A percentile compares a stretch with the other conserved stretches of the same genome.
phyloP scores from a whole-genome alignment of 2,797 vertebrate genomes.

The Tiaroga cobitis region DNA sequence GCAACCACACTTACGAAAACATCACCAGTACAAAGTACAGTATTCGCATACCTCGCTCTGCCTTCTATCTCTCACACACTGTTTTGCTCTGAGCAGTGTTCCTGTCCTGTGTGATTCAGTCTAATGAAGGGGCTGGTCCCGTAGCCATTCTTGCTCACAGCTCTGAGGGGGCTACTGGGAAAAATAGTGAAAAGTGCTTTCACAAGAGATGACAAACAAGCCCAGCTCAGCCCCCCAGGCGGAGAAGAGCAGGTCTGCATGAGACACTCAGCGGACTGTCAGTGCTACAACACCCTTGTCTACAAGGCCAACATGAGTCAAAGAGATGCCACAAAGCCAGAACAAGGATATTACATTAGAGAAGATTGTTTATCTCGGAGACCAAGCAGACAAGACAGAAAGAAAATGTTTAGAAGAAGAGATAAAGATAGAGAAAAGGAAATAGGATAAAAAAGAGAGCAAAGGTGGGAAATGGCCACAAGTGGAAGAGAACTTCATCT shows the following conservation, averaged over 20 bases:
- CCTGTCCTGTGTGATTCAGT: conserved; percentile 26
- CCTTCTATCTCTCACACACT: neutral
- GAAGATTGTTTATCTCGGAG: neutral
- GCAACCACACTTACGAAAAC: conserved; percentile 1
- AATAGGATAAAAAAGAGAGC: neutral
- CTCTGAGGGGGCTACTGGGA: conserved; percentile 29
- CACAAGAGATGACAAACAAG: conserved; percentile 41
- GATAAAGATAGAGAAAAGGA: neutral
- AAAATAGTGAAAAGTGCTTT: conserved; percentile 28
- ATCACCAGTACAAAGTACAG: neutral
- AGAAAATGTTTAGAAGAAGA: neutral
- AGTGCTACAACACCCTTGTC: conserved; percentile 29
- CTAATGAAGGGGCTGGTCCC: conserved; percentile 29
- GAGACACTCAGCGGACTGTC: conserved; percentile 12
- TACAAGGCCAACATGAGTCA: conserved; percentile 26
- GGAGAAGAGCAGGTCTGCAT: conserved; percentile 15
- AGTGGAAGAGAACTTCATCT: neutral
- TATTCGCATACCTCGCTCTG: neutral
- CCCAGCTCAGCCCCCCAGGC: conserved; percentile 22
- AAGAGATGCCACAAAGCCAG: neutral
- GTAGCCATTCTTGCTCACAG: conserved; percentile 11
- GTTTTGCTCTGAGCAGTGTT: conserved; percentile 20
- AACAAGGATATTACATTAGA: conserved; percentile 25
- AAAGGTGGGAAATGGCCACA: neutral
- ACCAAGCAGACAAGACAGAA: neutral